Evolutionary conservation across 2,113 vertebrate genomes (phyloP).

Genomic region (Platanista minor): DNA sequence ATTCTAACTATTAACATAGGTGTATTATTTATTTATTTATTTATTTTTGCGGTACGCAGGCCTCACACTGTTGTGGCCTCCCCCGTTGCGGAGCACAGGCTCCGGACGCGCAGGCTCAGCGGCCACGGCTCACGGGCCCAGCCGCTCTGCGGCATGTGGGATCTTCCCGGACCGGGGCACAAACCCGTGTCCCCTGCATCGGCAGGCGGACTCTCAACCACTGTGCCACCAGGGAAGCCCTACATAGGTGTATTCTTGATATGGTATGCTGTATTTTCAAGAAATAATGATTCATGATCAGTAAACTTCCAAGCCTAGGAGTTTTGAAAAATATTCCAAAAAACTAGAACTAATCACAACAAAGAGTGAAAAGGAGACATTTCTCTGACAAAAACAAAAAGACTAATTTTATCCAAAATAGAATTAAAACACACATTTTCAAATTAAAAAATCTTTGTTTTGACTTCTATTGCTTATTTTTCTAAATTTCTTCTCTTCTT

Average conservation of each 20-base stretch:
- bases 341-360: neutral
- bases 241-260: neutral
- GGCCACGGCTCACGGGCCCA: too few relatives aligned
- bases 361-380: neutral
- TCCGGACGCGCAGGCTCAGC: too few relatives aligned
- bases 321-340: neutral
- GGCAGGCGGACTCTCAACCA: too few relatives aligned
- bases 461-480: neutral
- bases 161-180: too few relatives aligned
- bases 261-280: neutral
- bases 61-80: too few relatives aligned
- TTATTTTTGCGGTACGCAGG: too few relatives aligned
- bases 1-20: neutral
- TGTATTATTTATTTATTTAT: too few relatives aligned
- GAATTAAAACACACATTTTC: neutral
- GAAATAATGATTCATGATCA: neutral
- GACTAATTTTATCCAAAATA: neutral
- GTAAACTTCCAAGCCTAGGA: neutral
- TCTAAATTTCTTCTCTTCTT: neutral
- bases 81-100: too few relatives aligned
- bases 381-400: neutral
- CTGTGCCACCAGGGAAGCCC: too few relatives aligned
- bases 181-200: too few relatives aligned
- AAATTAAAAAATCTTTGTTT: neutral
- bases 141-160: too few relatives aligned